A percentile compares a stretch with the other conserved stretches of the same genome.
Evolutionary conservation across 2,797 vertebrate genomes (phyloP).

Genomic region (Epinephelus malabaricus): DNA sequence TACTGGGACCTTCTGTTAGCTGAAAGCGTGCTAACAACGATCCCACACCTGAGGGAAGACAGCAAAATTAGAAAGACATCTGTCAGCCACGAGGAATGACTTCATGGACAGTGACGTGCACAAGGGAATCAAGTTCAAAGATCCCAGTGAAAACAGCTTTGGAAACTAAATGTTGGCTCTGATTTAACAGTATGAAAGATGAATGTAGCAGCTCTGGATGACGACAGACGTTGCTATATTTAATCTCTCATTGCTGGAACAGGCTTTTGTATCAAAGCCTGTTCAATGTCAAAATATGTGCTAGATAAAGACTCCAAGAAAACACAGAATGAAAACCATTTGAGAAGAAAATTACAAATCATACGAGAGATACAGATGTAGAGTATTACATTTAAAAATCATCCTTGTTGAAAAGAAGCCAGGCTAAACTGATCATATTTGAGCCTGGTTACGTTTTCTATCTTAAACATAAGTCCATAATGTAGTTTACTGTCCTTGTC

Average conservation of each 20-base stretch:
- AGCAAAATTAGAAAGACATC: background rate
- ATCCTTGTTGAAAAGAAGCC: background rate
- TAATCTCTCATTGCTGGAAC: background rate
- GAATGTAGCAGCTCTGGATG: background rate
- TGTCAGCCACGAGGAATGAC: background rate
- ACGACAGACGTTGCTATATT: background rate
- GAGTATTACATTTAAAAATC: background rate
- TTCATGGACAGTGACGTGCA: background rate
- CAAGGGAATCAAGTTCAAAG: background rate
- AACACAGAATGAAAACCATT: background rate
- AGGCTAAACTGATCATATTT: constrained; percentile 9
- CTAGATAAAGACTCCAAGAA: background rate
- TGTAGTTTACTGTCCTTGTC: constrained; percentile 2
- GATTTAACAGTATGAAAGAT: background rate
- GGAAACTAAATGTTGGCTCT: background rate
- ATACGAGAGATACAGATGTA: background rate
- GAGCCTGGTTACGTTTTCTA: background rate
- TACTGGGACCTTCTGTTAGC: constrained; percentile 94
- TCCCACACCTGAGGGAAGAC: constrained; percentile 90
- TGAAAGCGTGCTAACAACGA: constrained; percentile 96
- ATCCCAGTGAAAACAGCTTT: background rate
- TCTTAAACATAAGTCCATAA: background rate
- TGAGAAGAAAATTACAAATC: background rate
- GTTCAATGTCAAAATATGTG: constrained; percentile 14
- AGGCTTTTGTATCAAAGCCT: background rate